A percentile compares a stretch with the other conserved stretches of the same genome.
Conservation (phyloP, 2,888 invertebrate genomes). For the Caenorhabditis japonica region DNA sequence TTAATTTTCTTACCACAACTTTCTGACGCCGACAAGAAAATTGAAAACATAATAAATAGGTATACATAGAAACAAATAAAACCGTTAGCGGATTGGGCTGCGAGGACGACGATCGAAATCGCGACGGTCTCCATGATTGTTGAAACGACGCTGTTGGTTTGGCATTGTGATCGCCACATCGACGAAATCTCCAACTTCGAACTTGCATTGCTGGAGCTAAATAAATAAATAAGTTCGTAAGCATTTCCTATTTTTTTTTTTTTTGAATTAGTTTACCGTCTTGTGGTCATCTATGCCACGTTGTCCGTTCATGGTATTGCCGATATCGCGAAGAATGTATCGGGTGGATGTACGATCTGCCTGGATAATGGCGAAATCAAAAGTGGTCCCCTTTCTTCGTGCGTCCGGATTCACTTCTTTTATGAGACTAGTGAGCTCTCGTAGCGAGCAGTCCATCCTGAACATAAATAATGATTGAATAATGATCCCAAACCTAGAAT, state of each 20-base stretch:
- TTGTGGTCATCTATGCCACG: constrained; percentile 94
- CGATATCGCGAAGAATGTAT: constrained; percentile 93
- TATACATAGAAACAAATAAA: too few relatives aligned
- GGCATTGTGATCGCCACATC: constrained; percentile 88
- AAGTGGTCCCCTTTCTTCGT: constrained; percentile 93
- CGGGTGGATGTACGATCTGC: constrained; percentile 82
- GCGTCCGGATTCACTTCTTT: constrained; percentile 99
- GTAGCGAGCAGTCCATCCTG: constrained; percentile 90
- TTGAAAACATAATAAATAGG: background rate
- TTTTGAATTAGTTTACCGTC: constrained; percentile 80
- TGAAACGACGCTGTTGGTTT: constrained; percentile 49
- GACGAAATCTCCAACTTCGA: constrained; percentile 95
- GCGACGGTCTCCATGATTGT: constrained; percentile 4
- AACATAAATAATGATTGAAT: constrained; percentile 12
- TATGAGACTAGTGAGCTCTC: constrained; percentile 94
- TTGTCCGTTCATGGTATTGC: constrained; percentile 91
- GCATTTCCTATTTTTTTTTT: background rate
- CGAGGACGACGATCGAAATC: constrained; percentile 49
- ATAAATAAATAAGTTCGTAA: constrained; percentile 13
- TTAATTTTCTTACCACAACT: too few relatives aligned
- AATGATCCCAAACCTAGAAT: background rate
- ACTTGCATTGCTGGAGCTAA: constrained; percentile 82
- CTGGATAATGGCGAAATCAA: constrained; percentile 88
- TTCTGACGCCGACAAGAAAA: background rate
- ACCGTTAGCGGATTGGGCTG: constrained; percentile 46